Evolutionary conservation across 2,797 vertebrate genomes (phyloP).

Genomic region (Todus mexicanus): DNA sequence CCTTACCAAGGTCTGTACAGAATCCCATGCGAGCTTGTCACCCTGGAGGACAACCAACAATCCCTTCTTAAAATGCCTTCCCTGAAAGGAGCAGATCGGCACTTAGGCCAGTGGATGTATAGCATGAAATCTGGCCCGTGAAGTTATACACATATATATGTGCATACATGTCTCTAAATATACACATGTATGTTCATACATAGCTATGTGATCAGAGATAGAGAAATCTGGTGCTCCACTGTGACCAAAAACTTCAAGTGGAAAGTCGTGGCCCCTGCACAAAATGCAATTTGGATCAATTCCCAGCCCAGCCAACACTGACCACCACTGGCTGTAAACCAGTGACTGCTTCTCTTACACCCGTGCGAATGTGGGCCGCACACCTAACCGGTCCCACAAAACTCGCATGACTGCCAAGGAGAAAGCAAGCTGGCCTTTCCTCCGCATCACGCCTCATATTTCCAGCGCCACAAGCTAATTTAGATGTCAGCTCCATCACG

Average conservation of each 20-base stretch:
- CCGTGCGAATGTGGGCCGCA: background rate
- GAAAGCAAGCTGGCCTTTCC: background rate
- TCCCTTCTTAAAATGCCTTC: background rate
- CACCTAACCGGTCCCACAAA: background rate
- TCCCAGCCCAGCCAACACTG: background rate
- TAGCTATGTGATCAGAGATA: background rate
- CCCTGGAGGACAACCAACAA: background rate
- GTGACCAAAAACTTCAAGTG: background rate
- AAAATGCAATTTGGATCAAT: background rate
- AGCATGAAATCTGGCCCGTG: background rate
- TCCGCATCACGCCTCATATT: background rate
- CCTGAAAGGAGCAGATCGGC: background rate
- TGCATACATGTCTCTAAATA: background rate
- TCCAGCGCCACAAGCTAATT: background rate
- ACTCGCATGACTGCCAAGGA: accelerated
- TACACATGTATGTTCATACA: background rate
- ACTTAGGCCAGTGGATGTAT: background rate
- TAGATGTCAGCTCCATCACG: background rate
- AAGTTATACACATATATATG: background rate
- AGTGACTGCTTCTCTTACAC: background rate
- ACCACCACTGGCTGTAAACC: background rate
- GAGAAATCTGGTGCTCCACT: background rate
- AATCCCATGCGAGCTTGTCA: background rate
- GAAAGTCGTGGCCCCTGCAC: background rate
- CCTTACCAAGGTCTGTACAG: background rate